Evolutionary conservation across 2,797 vertebrate genomes (phyloP), one percentile per base, ranked within the genome.

Genomic region (Scleropages formosus): DNA sequence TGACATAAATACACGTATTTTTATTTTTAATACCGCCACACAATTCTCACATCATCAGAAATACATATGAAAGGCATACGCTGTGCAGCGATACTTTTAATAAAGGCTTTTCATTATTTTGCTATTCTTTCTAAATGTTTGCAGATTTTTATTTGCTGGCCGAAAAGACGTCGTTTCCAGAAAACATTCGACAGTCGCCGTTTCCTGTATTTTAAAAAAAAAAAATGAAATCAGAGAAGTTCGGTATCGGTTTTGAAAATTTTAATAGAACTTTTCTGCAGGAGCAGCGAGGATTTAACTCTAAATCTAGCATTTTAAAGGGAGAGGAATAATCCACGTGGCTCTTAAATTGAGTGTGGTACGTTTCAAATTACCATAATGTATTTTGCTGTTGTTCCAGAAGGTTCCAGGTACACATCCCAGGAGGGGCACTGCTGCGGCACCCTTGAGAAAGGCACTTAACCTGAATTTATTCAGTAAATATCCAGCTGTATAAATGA

Each of bases 401-500:
- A 71, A 71, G 6, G 68, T 31, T 58, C 68, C 68, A 71, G 68
- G 26, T 71, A 71, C 8, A 20, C 15, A 15, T 71, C 51, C 68
- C 26, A 51, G 24, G 15, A 71, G 51, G 31, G 51, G 68, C 15
- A 27, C 4, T 64, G 62, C 62, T 26, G 62, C 27, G 26, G 26
- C 49, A 51, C 51, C 24, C 68, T 58, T 13, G 68, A 71, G 68
- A n/a, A n/a, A 27, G 53, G 47, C 51, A 71, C 68, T 71, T 71
- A 71, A 31, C 68, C 47, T 71, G 51, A 71, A 71, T 71, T 58
- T 71, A 58, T 71, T 58, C 24, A 71, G 68, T 51, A 58, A 26
- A 71, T 51, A 58, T 56, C 68, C 68, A 58, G 68, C 68, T 71
- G 68, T 24, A 31, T 58, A 51, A 58, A 71, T 58, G 68, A 31